phyloP scores from a whole-genome alignment of 1,140 invertebrate species.

The Atta cephalotes region DNA sequence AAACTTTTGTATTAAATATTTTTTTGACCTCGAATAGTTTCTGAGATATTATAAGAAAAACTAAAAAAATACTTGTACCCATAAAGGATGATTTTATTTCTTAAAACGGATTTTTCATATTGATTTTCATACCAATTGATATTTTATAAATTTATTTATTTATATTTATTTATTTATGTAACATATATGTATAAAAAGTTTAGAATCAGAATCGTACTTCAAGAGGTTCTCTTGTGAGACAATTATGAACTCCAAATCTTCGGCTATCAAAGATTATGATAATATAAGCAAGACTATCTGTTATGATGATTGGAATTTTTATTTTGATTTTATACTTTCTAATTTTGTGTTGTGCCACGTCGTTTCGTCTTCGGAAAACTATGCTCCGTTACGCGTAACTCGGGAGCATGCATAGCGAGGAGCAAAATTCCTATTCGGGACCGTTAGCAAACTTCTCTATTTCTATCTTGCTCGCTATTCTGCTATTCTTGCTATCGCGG shows the following conservation, averaged over 20 bases:
- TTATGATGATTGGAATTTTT: neutral
- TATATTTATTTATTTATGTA: too few relatives aligned
- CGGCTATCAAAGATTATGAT: neutral
- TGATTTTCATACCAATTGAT: too few relatives aligned
- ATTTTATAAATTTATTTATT: too few relatives aligned
- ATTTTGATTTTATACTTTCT: neutral
- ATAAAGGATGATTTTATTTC: too few relatives aligned
- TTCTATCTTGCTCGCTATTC: conserved; percentile 44
- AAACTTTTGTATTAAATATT: too few relatives aligned
- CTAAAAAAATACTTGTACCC: too few relatives aligned
- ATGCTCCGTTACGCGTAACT: conserved; percentile 59
- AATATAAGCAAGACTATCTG: neutral
- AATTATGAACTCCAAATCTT: neutral
- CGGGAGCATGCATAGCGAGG: conserved; percentile 43
- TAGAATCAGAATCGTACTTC: too few relatives aligned
- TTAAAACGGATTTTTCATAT: too few relatives aligned
- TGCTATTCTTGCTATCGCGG: conserved; percentile 8
- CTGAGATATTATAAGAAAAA: too few relatives aligned
- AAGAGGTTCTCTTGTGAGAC: too few relatives aligned
- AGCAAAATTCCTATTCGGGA: conserved; percentile 63
- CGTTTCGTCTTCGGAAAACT: conserved; percentile 16
- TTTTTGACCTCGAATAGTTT: too few relatives aligned
- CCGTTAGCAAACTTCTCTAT: conserved; percentile 57
- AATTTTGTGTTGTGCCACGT: conserved; percentile 26
- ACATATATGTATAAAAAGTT: too few relatives aligned